phyloP scores from a whole-genome alignment of 2,797 vertebrate species.

The Momotus momota region DNA sequence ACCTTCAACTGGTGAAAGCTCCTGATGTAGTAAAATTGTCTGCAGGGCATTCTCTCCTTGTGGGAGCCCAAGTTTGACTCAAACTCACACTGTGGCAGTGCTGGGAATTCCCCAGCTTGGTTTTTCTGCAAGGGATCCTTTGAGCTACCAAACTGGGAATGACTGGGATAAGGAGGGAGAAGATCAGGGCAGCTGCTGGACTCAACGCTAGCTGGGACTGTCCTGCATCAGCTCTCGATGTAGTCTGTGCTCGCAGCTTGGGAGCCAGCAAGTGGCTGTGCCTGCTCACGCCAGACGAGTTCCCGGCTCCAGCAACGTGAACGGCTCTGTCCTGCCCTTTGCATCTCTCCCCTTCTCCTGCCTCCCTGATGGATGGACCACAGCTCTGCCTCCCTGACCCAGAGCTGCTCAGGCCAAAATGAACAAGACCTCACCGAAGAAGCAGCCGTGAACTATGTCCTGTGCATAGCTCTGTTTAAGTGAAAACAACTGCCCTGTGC shows the following conservation, averaged over 20 bases:
- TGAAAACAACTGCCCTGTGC: constrained; percentile 63
- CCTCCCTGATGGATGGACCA: fast-evolving
- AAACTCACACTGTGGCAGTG: background rate
- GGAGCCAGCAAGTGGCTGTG: background rate
- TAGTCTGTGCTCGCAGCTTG: background rate
- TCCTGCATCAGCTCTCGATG: fast-evolving
- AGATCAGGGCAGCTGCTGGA: background rate
- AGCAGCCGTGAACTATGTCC: constrained; percentile 23
- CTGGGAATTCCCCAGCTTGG: background rate
- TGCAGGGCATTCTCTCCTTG: background rate
- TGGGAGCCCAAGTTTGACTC: fast-evolving
- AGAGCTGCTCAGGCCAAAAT: constrained; percentile 35
- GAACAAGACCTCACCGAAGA: constrained; percentile 62
- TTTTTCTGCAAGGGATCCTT: background rate
- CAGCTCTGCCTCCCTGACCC: constrained; percentile 10
- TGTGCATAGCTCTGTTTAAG: constrained; percentile 46
- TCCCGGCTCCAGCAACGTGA: background rate
- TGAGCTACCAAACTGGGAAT: background rate
- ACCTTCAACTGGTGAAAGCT: background rate
- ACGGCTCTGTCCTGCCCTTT: background rate
- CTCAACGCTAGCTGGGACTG: fast-evolving
- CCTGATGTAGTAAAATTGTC: background rate
- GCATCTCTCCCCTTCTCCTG: background rate
- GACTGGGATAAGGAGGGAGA: background rate
- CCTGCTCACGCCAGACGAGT: background rate